Conservation (phyloP, 2,113 vertebrate species). For the Chionodraco myersi region DNA sequence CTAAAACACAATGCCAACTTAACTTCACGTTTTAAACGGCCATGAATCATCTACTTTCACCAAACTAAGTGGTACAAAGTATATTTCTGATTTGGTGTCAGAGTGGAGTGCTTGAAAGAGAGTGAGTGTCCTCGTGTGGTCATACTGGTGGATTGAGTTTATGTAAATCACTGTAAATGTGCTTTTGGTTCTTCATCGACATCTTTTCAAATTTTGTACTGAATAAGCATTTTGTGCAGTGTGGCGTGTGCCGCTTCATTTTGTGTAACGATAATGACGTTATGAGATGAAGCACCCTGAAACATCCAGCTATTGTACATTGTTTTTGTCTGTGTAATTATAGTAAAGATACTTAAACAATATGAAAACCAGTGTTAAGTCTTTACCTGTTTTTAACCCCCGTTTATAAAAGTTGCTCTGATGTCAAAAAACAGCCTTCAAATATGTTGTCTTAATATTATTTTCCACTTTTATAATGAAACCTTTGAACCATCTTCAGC, state of each 20-base stretch:
- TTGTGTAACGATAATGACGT: constrained; percentile 64
- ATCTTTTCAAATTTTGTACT: constrained; percentile 78
- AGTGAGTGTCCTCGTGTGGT: constrained; percentile 50
- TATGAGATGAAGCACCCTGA: constrained; percentile 61
- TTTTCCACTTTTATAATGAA: too few species aligned
- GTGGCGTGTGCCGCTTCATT: constrained; percentile 54
- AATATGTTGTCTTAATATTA: too few species aligned
- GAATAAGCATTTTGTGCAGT: constrained; percentile 60
- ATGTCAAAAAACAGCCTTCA: too few species aligned
- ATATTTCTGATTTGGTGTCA: constrained; percentile 20
- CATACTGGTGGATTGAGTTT: constrained; percentile 53
- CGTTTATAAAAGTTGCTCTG: too few species aligned
- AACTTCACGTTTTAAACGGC: constrained; percentile 21
- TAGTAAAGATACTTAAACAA: constrained; percentile 81
- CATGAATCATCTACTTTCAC: constrained; percentile 30
- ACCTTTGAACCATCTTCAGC: too few species aligned
- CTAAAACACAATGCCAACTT: constrained; percentile 29
- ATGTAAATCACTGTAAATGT: constrained; percentile 81
- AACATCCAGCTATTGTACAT: constrained; percentile 79
- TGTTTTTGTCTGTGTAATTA: constrained; percentile 82
- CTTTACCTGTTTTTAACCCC: neutral
- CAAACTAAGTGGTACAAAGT: constrained; percentile 18
- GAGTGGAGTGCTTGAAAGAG: constrained; percentile 35
- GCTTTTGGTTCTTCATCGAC: constrained; percentile 67
- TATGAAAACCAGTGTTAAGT: constrained; percentile 11